A percentile compares a stretch with the other conserved stretches of the same genome.
Conservation (phyloP, 2,113 vertebrate genomes). For the Micronycteris hirsuta region DNA sequence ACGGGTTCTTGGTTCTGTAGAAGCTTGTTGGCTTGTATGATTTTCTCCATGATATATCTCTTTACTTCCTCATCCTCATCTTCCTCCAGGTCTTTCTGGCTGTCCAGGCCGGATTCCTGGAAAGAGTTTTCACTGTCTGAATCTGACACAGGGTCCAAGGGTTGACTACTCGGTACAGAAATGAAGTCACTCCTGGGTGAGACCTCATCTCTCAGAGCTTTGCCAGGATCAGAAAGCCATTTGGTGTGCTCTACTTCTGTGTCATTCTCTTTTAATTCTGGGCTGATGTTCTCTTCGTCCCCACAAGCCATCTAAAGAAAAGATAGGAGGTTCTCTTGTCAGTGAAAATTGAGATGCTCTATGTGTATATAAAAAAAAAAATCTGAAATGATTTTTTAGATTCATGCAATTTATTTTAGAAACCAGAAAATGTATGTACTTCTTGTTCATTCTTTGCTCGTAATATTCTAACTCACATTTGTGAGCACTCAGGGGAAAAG, state of each 20-base stretch:
- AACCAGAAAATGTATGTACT: neutral
- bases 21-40: constrained; percentile 90
- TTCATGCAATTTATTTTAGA: neutral
- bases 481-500: neutral
- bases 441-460: neutral
- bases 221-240: constrained; percentile 50
- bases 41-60: constrained; percentile 91
- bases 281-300: constrained; percentile 77
- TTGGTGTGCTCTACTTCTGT: constrained; percentile 56
- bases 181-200: constrained; percentile 70
- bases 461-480: neutral
- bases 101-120: constrained; percentile 76
- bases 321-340: neutral
- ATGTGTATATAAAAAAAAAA: neutral
- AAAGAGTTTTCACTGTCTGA: constrained; percentile 81
- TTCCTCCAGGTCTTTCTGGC: constrained; percentile 72
- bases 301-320: constrained; percentile 72
- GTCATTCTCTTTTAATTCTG: constrained; percentile 75
- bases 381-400: neutral
- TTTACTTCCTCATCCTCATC: constrained; percentile 90
- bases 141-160: constrained; percentile 77
- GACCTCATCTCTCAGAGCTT: constrained; percentile 56
- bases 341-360: constrained; percentile 22
- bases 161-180: constrained; percentile 76
- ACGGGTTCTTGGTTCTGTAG: constrained; percentile 86